Base-by-base conservation (phyloP, 2,113 vertebrate genomes). In the Hydrochoerus hydrochaeris region DNA sequence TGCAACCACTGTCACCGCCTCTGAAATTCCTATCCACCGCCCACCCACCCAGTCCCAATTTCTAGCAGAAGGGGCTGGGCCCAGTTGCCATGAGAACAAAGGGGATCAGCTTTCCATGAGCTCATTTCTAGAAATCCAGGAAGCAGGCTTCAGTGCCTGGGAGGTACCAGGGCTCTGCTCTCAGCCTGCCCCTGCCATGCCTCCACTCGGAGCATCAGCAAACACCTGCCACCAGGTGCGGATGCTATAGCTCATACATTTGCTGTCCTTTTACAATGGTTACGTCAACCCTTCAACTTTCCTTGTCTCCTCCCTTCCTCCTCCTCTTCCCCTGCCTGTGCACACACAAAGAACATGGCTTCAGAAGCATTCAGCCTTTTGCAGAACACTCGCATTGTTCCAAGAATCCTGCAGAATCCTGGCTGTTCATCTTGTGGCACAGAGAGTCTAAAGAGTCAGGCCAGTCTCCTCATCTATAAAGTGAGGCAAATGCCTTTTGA, bases 41-140 rank as follows among this genome's bases (percentile, higher is more conserved):
- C 49, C 3, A 54, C 77, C 30, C 49, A 80, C 49, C 49, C 3
- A 17, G 20, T 60, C 14, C 44, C 26, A 67, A 1, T 94, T 88
- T 83, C 83, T 62, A 32, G 58, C 63, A 46, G 52, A 54, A 62
- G 30, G 24, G 20, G 58, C 1, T 32, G 28, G 81, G 38, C 20
- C 60, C 24, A 0, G 58, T 71, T 96, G 92, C 83, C 58, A 67
- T 85, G 92, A 88, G 96, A 95, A 94, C 35, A 54, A 57, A 91
- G 49, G 84, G 38, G 28, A 82, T 5, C 62, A 57, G 52, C 35
- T 85, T 46, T 85, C 38, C 28, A 5, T 2, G 57, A 93, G 82
- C 41, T 60, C 75, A n/a, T 88, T 82, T 71, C 38, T 85, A 35
- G 92, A 67, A 38, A 80, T 32, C 30, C 49, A 19, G 26, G 71